These are phyloP conservation scores for Cyphomyrus plagiostoma DNA, from an alignment of 2,113 vertebrate species.

Conservation along the genomic window DNA sequence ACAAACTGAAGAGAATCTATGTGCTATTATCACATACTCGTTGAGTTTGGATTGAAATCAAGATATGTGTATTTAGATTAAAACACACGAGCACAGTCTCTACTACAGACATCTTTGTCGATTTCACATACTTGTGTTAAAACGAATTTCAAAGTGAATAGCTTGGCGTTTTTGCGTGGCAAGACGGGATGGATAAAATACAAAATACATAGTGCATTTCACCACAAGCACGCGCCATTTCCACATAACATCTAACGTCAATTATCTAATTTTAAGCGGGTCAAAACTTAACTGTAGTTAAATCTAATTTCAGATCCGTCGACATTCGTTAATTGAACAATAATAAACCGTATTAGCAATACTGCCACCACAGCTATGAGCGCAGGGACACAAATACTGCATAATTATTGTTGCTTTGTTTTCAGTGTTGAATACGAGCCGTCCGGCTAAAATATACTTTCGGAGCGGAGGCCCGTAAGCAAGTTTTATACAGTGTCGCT, in stretches of 20 bases:
- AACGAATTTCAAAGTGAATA: not conserved
- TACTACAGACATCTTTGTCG: not conserved
- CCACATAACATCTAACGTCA: not conserved
- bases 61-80: not conserved
- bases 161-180: not conserved
- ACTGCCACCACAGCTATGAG: not conserved
- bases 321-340: not conserved
- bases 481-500: not conserved
- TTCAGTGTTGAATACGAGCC: not conserved
- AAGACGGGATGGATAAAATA: constrained; percentile 8
- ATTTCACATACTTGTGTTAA: not conserved
- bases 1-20: not conserved
- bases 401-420: not conserved
- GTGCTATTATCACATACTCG: not conserved
- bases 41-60: not conserved
- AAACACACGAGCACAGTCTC: not conserved
- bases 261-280: not conserved
- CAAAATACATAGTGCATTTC: not conserved
- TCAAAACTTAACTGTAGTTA: constrained; percentile 3
- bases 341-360: not conserved
- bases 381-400: not conserved
- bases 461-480: not conserved
- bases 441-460: not conserved
- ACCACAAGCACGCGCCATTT: not conserved
- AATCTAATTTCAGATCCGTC: not conserved